phyloP scores from a whole-genome alignment of 2,888 invertebrate species.

The Mythimna pallens region DNA sequence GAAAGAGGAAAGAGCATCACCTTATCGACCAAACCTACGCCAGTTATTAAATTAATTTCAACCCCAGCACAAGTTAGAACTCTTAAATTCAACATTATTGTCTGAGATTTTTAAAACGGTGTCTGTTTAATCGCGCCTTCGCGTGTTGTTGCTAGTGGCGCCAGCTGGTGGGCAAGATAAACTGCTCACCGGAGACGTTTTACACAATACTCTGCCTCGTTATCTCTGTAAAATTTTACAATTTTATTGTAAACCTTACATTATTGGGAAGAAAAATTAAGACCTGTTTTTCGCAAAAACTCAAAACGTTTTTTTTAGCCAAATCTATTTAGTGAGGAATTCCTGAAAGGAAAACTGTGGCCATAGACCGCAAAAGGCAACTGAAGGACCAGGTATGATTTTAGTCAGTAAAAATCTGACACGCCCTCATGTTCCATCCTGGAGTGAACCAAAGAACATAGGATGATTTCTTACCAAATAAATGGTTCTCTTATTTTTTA shows the following conservation, averaged over 20 bases:
- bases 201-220: constrained; percentile 61
- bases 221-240: constrained; percentile 53
- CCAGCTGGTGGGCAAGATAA: constrained; percentile 67
- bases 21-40: not conserved
- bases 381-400: too few relatives aligned
- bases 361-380: too few relatives aligned
- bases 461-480: too few relatives aligned
- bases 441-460: too few relatives aligned
- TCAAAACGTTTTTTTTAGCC: not conserved
- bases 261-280: constrained; percentile 17
- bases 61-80: constrained; percentile 7
- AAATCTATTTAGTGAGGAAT: too few relatives aligned
- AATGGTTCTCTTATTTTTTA: too few relatives aligned
- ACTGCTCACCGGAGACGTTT: constrained; percentile 65
- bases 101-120: constrained; percentile 63
- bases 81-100: constrained; percentile 52
- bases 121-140: constrained; percentile 64
- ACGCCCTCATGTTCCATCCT: too few relatives aligned
- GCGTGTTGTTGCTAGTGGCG: constrained; percentile 62
- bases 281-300: not conserved
- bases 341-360: too few relatives aligned
- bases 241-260: constrained; percentile 38
- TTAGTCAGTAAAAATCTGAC: too few relatives aligned
- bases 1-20: too few relatives aligned
- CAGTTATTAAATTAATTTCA: constrained; percentile 28